phyloP scores from a whole-genome alignment of 2,888 invertebrate genomes.

The Dynastes tityus region DNA sequence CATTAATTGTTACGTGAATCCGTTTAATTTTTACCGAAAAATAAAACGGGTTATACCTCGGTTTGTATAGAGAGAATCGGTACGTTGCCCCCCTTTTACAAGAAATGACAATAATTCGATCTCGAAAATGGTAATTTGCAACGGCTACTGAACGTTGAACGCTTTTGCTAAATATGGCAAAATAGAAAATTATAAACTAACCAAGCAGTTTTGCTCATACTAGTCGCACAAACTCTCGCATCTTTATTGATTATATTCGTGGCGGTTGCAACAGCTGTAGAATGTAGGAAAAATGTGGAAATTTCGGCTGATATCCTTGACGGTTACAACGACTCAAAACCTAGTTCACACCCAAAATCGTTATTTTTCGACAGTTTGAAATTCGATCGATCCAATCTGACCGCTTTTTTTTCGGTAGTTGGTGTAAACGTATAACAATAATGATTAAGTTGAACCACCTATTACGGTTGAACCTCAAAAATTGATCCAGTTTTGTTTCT shows the following conservation, averaged over 20 bases:
- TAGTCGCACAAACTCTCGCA: background rate
- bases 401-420: too few relatives aligned
- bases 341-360: slow-evolving; percentile 2
- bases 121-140: slow-evolving; percentile 29
- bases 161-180: slow-evolving; percentile 31
- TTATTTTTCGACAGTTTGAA: slow-evolving; percentile 1
- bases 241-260: slow-evolving; percentile 21
- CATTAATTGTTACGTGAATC: background rate
- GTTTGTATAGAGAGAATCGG: background rate
- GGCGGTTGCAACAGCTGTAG: slow-evolving; percentile 30
- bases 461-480: too few relatives aligned
- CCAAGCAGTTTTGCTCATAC: background rate
- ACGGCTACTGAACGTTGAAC: too few relatives aligned
- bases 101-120: slow-evolving; percentile 5
- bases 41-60: background rate
- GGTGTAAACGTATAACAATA: too few relatives aligned
- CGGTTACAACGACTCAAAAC: background rate
- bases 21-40: too few relatives aligned
- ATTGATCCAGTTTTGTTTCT: too few relatives aligned
- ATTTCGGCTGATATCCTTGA: slow-evolving; percentile 35
- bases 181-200: background rate
- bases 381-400: background rate
- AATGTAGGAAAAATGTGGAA: slow-evolving; percentile 36
- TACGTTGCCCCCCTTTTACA: slow-evolving; percentile 50
- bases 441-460: too few relatives aligned